These are phyloP conservation scores for Sarcophaga subvicina DNA, from an alignment of 2,888 invertebrate species.

Conservation along the genomic window DNA sequence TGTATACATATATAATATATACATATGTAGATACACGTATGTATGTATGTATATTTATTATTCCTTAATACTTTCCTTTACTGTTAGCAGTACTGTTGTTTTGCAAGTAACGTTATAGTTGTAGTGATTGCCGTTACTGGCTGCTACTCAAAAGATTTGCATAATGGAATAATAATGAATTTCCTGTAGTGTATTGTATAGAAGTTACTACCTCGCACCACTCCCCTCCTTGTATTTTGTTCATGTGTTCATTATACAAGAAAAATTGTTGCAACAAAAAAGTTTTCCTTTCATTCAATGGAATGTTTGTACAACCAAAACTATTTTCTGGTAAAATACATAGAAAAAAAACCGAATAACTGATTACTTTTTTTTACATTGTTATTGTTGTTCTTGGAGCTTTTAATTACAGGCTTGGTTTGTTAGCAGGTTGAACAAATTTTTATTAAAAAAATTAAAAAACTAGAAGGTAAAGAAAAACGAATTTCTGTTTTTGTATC, in stretches of 20 bases:
- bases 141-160: conserved; percentile 55
- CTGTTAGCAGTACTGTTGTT: neutral
- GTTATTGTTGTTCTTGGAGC: conserved; percentile 4
- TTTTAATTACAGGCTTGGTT: conserved; percentile 20
- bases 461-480: no score
- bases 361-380: conserved; percentile 21
- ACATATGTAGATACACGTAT: neutral
- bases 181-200: conserved; percentile 36
- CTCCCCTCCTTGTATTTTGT: neutral
- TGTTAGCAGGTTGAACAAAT: neutral
- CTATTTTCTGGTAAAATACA: neutral
- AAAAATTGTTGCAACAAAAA: conserved; percentile 10
- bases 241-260: conserved; percentile 1
- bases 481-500: no score
- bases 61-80: neutral
- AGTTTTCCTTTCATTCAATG: conserved; percentile 22
- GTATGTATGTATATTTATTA: neutral
- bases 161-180: conserved; percentile 66
- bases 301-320: conserved; percentile 49
- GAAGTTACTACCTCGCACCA: no score
- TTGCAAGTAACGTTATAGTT: conserved; percentile 5
- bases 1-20: neutral
- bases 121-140: conserved; percentile 24
- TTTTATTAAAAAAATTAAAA: neutral
- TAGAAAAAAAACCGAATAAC: neutral